phyloP scores from a whole-genome alignment of 2,888 invertebrate species.

The Tenodera sinensis region DNA sequence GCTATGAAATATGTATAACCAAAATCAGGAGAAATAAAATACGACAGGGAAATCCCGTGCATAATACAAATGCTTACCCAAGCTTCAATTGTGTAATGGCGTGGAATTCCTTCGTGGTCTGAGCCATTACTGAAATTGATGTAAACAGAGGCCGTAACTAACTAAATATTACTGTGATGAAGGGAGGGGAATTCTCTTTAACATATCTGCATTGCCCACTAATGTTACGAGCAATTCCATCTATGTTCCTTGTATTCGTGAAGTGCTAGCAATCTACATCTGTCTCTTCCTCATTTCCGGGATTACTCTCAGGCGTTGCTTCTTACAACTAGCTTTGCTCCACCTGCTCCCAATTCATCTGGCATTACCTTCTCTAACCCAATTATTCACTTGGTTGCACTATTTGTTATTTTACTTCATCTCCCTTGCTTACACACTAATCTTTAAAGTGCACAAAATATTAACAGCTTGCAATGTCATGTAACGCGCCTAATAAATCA shows the following conservation, averaged over 20 bases:
- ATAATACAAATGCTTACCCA: background rate
- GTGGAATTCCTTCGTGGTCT: background rate
- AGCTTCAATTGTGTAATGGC: background rate
- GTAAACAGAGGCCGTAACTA: background rate
- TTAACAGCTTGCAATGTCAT: no score
- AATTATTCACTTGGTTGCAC: no score
- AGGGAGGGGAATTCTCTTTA: background rate
- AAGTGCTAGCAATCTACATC: background rate
- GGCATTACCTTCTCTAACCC: no score
- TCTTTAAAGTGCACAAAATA: no score
- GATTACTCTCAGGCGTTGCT: no score
- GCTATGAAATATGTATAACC: background rate
- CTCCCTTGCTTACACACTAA: no score
- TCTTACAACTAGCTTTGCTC: no score
- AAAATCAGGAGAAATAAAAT: background rate
- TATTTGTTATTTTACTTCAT: no score
- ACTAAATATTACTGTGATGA: background rate
- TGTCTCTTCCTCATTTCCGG: background rate
- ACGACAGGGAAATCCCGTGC: background rate
- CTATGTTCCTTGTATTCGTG: background rate
- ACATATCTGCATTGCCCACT: background rate
- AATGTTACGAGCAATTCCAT: background rate
- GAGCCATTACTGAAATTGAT: background rate
- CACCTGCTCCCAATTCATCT: no score
- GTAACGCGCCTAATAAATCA: no score